A percentile compares a stretch with the other conserved stretches of the same genome.
phyloP scores from a whole-genome alignment of 2,797 vertebrate species.

The Danio albolineatus region DNA sequence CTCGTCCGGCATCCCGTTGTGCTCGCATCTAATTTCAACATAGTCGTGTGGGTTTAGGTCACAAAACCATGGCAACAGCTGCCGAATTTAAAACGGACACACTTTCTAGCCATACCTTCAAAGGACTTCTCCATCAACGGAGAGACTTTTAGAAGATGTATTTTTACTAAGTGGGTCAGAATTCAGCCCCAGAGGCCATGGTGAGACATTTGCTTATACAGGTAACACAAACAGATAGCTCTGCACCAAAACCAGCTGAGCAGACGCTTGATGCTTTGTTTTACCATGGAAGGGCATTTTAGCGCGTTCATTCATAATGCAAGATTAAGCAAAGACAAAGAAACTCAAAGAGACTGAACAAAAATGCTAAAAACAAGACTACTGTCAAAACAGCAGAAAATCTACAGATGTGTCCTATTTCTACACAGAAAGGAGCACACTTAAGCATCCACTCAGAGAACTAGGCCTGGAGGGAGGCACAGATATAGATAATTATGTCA shows the following conservation, averaged over 20 bases:
- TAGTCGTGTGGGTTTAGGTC: conserved; percentile 6
- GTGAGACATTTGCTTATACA: conserved; percentile 55
- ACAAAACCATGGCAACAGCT: conserved; percentile 47
- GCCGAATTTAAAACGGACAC: conserved; percentile 45
- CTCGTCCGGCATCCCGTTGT: neutral
- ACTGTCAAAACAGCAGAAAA: conserved; percentile 14
- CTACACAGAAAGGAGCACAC: neutral
- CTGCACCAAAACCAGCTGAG: conserved; percentile 10
- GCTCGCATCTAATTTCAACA: conserved; percentile 2
- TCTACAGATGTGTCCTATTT: conserved; percentile 40
- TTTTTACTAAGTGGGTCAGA: conserved; percentile 69
- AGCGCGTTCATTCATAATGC: conserved; percentile 9
- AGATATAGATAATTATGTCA: conserved; percentile 38
- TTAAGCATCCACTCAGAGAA: conserved; percentile 9
- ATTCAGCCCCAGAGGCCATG: conserved; percentile 53
- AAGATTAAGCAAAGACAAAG: conserved; percentile 16
- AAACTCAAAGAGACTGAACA: conserved; percentile 20
- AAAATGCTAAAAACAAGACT: conserved; percentile 5
- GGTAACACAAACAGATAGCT: conserved; percentile 14
- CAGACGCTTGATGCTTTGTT: neutral
- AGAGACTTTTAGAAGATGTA: conserved; percentile 47
- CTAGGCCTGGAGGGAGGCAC: conserved; percentile 7
- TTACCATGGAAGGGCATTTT: neutral
- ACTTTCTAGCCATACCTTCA: conserved; percentile 48
- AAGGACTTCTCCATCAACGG: conserved; percentile 33